phyloP scores from a whole-genome alignment of 2,113 vertebrate species.

The Geococcyx californianus region DNA sequence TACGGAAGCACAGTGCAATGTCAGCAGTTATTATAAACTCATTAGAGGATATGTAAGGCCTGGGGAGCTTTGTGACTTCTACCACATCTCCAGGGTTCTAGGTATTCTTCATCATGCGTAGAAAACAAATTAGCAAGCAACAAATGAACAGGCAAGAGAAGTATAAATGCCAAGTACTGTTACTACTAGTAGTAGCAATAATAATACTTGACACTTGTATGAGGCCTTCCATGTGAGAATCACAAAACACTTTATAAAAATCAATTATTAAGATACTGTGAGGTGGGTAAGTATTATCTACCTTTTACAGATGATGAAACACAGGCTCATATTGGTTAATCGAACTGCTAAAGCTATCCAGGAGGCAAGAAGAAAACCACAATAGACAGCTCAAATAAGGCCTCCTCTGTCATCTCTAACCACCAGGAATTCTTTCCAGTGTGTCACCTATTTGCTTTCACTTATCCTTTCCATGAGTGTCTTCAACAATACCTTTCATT shows the following conservation, averaged over 20 bases:
- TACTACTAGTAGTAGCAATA: background rate
- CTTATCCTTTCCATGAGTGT: slow-evolving; percentile 26
- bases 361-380: background rate
- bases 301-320: slow-evolving; percentile 23
- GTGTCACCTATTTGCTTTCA: slow-evolving; percentile 25
- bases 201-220: background rate
- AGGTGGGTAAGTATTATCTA: background rate
- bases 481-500: slow-evolving; percentile 17
- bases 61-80: background rate
- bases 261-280: slow-evolving; percentile 8
- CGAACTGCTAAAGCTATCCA: slow-evolving; percentile 11
- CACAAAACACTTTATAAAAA: slow-evolving; percentile 15
- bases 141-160: background rate
- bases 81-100: background rate
- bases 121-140: background rate
- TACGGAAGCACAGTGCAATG: background rate
- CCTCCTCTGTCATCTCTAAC: slow-evolving; percentile 14
- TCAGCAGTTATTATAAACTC: background rate
- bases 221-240: background rate
- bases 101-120: background rate
- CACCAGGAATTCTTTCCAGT: background rate
- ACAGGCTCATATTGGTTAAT: background rate
- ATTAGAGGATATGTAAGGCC: fast-evolving
- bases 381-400: background rate
- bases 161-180: slow-evolving; percentile 2